phyloP scores from a whole-genome alignment of 2,888 invertebrate species.

The Aporophyla lueneburgensis region DNA sequence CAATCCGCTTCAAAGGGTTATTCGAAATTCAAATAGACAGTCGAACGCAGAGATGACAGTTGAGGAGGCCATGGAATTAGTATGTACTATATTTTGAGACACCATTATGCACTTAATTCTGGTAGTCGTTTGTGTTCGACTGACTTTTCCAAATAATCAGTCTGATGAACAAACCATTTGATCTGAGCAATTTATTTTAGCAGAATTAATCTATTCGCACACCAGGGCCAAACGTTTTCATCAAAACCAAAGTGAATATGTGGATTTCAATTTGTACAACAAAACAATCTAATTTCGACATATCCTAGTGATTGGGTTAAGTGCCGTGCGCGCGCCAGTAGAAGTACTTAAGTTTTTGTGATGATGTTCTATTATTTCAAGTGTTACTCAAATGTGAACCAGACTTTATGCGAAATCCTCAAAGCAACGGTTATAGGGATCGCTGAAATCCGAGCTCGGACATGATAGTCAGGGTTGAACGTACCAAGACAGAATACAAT shows the following conservation, averaged over 20 bases:
- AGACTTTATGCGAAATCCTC: not conserved
- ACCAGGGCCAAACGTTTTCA: not conserved
- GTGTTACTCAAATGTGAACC: not conserved
- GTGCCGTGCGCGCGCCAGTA: not conserved
- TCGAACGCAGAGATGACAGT: slow-evolving; percentile 18
- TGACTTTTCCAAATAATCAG: not conserved
- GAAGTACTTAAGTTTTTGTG: not conserved
- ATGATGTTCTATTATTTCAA: slow-evolving; percentile 8
- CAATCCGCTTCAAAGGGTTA: slow-evolving; percentile 22
- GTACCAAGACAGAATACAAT: not conserved
- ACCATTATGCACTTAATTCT: slow-evolving; percentile 14
- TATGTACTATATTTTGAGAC: not conserved
- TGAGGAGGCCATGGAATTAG: not conserved
- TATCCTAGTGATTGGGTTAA: slow-evolving; percentile 6
- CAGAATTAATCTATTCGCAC: not conserved
- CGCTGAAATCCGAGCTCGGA: not conserved
- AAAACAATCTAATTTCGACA: slow-evolving; percentile 1
- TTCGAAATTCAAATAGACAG: slow-evolving; percentile 31
- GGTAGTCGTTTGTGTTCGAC: slow-evolving; percentile 8
- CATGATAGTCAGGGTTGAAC: not conserved
- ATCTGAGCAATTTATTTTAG: not conserved
- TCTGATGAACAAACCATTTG: not conserved
- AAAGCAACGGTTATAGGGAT: not conserved
- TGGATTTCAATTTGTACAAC: not conserved
- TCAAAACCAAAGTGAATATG: not conserved